Conservation (phyloP, 2,113 vertebrate genomes). For the Bothrops jararaca region DNA sequence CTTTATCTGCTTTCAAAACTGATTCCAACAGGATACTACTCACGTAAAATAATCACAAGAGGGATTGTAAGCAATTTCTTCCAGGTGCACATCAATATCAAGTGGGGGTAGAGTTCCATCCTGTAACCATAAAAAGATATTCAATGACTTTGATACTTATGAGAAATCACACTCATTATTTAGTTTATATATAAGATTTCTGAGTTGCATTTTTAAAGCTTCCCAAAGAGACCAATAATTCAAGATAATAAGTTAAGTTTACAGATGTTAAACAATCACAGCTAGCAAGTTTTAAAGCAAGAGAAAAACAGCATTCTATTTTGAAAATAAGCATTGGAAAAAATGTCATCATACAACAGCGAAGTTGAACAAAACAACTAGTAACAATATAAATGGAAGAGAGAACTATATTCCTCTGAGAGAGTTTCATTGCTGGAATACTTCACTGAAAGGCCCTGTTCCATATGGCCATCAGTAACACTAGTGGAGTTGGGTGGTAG, state of each 20-base stretch:
- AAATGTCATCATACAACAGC: neutral
- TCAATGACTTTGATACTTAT: neutral
- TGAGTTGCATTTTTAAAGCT: neutral
- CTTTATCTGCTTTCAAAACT: neutral
- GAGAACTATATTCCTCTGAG: neutral
- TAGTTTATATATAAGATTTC: neutral
- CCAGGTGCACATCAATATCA: slow-evolving; percentile 78
- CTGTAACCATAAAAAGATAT: slow-evolving; percentile 57
- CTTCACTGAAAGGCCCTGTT: neutral
- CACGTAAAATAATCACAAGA: slow-evolving; percentile 87
- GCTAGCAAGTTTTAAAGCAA: neutral
- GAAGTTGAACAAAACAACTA: neutral
- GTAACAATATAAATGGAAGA: neutral
- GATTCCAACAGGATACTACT: slow-evolving; percentile 57
- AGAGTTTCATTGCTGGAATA: neutral
- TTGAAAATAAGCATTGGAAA: neutral
- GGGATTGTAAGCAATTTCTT: slow-evolving; percentile 78
- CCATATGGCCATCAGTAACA: neutral
- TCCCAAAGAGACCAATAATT: neutral
- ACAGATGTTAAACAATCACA: neutral
- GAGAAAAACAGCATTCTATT: neutral
- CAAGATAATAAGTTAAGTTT: neutral
- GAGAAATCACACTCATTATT: neutral
- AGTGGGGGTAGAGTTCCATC: slow-evolving; percentile 82
- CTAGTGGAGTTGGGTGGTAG: neutral